Evolutionary conservation across 2,888 invertebrate species (phyloP).

Genomic region (Notocelia uddmanniana): DNA sequence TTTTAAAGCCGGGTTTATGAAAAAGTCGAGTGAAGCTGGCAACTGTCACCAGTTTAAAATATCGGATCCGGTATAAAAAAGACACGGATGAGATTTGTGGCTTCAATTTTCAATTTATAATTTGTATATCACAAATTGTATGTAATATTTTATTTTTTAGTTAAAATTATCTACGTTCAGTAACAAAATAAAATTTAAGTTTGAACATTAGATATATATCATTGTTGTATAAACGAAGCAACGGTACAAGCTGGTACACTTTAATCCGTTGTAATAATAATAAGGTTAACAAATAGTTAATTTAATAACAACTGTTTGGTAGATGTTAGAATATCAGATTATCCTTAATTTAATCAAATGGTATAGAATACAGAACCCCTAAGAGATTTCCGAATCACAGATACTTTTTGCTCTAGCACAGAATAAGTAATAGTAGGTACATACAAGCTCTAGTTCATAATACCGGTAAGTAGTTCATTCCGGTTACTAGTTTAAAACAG

Average conservation of each 20-base stretch:
- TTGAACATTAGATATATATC: too few species aligned
- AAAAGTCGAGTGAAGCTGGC: slow-evolving; percentile 9
- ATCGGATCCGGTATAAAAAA: not conserved
- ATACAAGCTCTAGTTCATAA: too few species aligned
- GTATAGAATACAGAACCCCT: not conserved
- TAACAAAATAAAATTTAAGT: not conserved
- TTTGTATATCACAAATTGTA: too few species aligned
- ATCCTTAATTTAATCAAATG: too few species aligned
- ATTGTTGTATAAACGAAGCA: too few species aligned
- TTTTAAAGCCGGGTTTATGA: slow-evolving; percentile 33
- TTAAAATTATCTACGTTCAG: not conserved
- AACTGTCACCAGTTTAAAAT: not conserved
- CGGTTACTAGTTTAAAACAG: slow-evolving; percentile 21
- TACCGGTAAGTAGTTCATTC: slow-evolving; percentile 7
- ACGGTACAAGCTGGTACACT: too few species aligned
- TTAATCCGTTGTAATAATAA: too few species aligned
- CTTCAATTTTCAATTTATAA: too few species aligned
- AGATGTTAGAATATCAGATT: too few species aligned
- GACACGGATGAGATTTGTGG: not conserved
- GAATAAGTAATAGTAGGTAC: too few species aligned
- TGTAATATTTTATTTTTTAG: not conserved
- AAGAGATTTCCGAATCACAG: not conserved
- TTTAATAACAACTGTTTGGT: too few species aligned
- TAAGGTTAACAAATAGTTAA: too few species aligned
- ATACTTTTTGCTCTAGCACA: not conserved